Conservation (phyloP, 1,140 invertebrate genomes). For the Condylostylus longicornis region DNA sequence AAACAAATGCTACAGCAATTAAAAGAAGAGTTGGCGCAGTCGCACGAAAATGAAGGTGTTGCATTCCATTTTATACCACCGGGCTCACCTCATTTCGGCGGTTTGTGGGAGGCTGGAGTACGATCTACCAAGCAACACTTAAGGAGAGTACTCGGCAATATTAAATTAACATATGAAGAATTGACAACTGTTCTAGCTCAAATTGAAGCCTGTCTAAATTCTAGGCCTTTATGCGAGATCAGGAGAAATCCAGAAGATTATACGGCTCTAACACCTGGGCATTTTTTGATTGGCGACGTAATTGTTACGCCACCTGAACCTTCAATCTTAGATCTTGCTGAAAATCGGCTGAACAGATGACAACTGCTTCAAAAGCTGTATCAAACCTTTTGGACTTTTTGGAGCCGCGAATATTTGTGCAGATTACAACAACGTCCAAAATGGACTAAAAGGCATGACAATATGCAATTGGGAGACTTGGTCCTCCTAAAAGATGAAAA, state of each 20-base stretch:
- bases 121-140: slow-evolving; percentile 16
- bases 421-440: slow-evolving; percentile 10
- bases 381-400: slow-evolving; percentile 17
- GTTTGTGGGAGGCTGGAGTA: slow-evolving; percentile 16
- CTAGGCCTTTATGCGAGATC: slow-evolving; percentile 18
- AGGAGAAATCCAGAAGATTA: slow-evolving; percentile 18
- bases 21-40: not conserved
- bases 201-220: slow-evolving; percentile 21
- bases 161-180: slow-evolving; percentile 14
- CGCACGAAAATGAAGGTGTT: too few relatives aligned
- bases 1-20: not conserved
- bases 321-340: too few relatives aligned
- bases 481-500: slow-evolving; percentile 23
- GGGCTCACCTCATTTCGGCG: slow-evolving; percentile 14
- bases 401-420: slow-evolving; percentile 15
- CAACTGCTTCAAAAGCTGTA: too few relatives aligned
- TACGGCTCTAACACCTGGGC: slow-evolving; percentile 20
- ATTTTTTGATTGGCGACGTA: slow-evolving; percentile 16
- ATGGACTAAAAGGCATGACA: slow-evolving; percentile 5
- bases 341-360: too few relatives aligned
- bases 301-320: slow-evolving; percentile 7
- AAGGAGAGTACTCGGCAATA: slow-evolving; percentile 10
- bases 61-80: slow-evolving; percentile 9
- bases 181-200: slow-evolving; percentile 13
- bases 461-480: slow-evolving; percentile 8